phyloP scores from a whole-genome alignment of 2,113 vertebrate species.

The Lathamus discolor region DNA sequence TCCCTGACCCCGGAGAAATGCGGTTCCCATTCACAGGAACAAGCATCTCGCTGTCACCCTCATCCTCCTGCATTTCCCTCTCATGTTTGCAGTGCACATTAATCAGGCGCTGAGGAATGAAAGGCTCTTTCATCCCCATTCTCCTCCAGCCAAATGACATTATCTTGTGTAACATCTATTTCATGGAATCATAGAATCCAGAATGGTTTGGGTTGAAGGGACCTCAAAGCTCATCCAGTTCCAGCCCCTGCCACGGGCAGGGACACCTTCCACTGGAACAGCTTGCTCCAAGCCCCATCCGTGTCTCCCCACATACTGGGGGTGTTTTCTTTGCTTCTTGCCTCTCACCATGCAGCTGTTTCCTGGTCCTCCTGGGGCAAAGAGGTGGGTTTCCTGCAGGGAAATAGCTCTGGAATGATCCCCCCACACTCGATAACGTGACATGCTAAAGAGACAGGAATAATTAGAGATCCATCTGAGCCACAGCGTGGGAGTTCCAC shows the following conservation, averaged over 20 bases:
- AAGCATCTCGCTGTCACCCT: neutral
- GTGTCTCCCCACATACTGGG: neutral
- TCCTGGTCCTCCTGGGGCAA: neutral
- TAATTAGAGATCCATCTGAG: constrained; percentile 39
- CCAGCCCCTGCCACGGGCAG: neutral
- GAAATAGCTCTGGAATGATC: neutral
- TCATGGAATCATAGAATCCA: neutral
- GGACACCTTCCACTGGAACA: neutral
- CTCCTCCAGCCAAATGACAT: neutral
- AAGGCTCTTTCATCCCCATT: neutral
- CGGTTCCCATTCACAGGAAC: neutral
- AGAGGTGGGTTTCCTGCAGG: neutral
- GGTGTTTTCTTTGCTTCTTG: neutral
- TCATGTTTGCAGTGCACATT: neutral
- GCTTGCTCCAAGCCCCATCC: neutral
- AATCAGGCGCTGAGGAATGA: neutral
- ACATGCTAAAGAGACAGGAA: neutral
- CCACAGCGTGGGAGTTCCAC: neutral
- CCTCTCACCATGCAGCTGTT: neutral
- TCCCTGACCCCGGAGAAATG: neutral
- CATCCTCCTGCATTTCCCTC: neutral
- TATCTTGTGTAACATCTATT: neutral
- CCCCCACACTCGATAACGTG: neutral
- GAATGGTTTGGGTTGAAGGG: neutral
- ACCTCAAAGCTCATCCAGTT: neutral